Base-by-base conservation (phyloP, 1,140 invertebrate species). In the Streblospio benedicti region DNA sequence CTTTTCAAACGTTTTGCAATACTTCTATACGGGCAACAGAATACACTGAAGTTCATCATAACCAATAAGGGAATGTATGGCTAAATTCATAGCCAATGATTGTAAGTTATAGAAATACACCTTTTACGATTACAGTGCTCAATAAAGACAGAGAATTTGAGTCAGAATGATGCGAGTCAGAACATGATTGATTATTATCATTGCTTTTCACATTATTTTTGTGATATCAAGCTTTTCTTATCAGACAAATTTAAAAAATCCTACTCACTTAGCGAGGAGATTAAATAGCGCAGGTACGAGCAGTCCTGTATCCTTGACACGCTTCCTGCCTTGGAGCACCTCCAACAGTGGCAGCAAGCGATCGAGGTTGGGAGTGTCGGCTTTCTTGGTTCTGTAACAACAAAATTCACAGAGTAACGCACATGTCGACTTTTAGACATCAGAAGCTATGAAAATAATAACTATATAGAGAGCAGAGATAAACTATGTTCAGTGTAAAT, bases 291-390 rank as follows among this genome's bases (percentile, higher is more conserved):
- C 66, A 0, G 85, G 83, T 5, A 93, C 77, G 2, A 95, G 78
- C 0, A 81, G 56, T 23, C 83, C 76, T 28, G 83, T 80, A 64
- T 87, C 83, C 0, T 82, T 70, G 60, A 91, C 81, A 69, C 86
- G 86, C 65, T 89, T 89, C 70, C 89, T 90, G 61, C 81, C 83
- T 72, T 96, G 91, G 6, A 92, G 80, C 59, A 90, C 84, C 77
- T 95, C 91, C 0, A 96, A 70, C 0, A 93, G 72, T 0, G 86
- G 84, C 38, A 87, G 82, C 1, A 90, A 86, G 33, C 87, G 76
- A 71, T 85, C 87, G 90, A 90, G 33, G 50, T 25, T 52, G 23
- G 72, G 16, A 64, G 59, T 20, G 52, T 5, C 59, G 33, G 18
- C 60, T 54, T 75, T 18, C 49, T 60, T 38, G 45, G 12, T 18